Evolutionary conservation across 2,797 vertebrate species (phyloP).

Genomic region (Pseudomugil gertrudae): DNA sequence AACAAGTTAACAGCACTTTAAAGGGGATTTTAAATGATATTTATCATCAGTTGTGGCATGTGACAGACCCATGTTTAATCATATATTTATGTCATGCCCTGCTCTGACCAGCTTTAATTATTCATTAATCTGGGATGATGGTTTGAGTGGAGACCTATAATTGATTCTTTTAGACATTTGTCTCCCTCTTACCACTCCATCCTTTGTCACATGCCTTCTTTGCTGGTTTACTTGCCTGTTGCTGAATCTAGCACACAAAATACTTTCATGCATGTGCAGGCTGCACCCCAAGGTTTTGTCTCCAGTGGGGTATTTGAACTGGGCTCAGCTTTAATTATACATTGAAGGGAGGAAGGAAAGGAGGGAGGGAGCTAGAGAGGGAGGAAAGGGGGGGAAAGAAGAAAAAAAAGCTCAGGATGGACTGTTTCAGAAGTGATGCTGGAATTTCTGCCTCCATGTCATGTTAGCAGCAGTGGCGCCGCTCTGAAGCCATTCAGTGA

Average conservation of each 20-base stretch:
- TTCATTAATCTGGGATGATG: slow-evolving; percentile 74
- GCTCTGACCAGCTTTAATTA: slow-evolving; percentile 72
- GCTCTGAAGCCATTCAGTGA: slow-evolving; percentile 80
- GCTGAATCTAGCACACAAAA: not conserved
- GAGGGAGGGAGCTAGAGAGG: not conserved
- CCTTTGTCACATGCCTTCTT: slow-evolving; percentile 16
- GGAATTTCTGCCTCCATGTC: slow-evolving; percentile 70
- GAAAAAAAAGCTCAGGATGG: slow-evolving; percentile 17
- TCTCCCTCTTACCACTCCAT: slow-evolving; percentile 50
- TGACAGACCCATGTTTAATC: slow-evolving; percentile 50
- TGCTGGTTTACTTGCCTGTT: slow-evolving; percentile 3
- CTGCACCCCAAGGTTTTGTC: not conserved
- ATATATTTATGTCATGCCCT: slow-evolving; percentile 58
- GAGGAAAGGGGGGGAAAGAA: not conserved
- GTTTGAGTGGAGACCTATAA: slow-evolving; percentile 64
- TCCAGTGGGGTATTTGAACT: not conserved
- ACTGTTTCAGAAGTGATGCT: slow-evolving; percentile 48
- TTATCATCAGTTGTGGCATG: slow-evolving; percentile 28
- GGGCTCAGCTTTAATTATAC: not conserved
- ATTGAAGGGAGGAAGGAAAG: not conserved
- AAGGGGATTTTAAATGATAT: not conserved
- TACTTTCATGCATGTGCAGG: not conserved
- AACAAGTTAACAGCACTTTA: not conserved
- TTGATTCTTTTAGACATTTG: slow-evolving; percentile 77
- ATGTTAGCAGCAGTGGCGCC: slow-evolving; percentile 79